Conservation (phyloP, 2,113 vertebrate genomes). For the Gobiocypris rarus region DNA sequence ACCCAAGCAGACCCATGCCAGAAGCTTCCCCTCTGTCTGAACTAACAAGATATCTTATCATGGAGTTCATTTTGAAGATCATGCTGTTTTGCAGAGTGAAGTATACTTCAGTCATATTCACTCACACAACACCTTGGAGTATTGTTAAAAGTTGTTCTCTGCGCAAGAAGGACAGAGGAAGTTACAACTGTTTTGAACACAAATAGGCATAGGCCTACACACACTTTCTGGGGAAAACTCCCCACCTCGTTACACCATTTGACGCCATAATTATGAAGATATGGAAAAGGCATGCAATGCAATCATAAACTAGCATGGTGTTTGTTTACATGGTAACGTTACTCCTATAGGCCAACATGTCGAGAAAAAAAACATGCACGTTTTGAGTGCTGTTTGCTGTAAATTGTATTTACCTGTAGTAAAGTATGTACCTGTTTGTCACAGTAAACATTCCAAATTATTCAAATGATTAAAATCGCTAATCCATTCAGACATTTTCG, state of each 20-base stretch:
- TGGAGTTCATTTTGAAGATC: slow-evolving; percentile 1
- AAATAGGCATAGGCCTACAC: no score
- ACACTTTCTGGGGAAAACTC: not conserved
- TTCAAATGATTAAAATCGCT: not conserved
- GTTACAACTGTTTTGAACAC: not conserved
- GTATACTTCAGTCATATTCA: not conserved
- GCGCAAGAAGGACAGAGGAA: not conserved
- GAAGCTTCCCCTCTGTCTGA: not conserved
- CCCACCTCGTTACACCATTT: not conserved
- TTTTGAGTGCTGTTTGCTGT: no score
- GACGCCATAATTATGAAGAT: not conserved
- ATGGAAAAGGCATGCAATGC: not conserved
- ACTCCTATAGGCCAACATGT: not conserved
- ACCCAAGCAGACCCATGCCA: not conserved
- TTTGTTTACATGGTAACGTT: not conserved
- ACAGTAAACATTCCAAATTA: not conserved
- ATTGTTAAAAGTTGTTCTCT: not conserved
- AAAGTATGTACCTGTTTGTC: no score
- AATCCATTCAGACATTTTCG: not conserved
- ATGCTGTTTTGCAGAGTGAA: not conserved
- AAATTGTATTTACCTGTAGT: not conserved
- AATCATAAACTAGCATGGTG: not conserved
- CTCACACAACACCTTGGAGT: not conserved
- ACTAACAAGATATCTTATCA: slow-evolving; percentile 7
- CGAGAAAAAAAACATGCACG: not conserved